Conservation (phyloP, 2,888 invertebrate species). For the Crioceris asparagi region DNA sequence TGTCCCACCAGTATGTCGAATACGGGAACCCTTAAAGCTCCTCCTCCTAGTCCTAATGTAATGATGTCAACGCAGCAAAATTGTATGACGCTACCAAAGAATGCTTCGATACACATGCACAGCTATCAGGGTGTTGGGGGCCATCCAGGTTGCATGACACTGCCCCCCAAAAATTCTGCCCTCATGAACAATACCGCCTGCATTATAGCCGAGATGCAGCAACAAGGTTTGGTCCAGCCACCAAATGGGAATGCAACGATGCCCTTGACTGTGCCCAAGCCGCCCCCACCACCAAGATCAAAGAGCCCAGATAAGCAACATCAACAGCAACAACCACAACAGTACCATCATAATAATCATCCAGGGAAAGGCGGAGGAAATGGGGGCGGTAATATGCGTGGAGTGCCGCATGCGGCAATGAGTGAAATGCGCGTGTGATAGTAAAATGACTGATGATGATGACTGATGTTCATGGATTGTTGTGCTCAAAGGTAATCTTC, state of each 20-base stretch:
- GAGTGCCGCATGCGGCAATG: slow-evolving; percentile 70
- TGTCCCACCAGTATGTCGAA: slow-evolving; percentile 41
- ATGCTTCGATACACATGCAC: slow-evolving; percentile 36
- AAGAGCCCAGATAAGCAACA: slow-evolving; percentile 49
- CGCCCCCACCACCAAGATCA: slow-evolving; percentile 45
- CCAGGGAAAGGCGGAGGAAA: slow-evolving; percentile 29
- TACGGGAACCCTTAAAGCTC: slow-evolving; percentile 48
- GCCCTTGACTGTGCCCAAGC: slow-evolving; percentile 45
- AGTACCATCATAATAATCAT: slow-evolving; percentile 35
- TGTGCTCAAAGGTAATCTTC: too few relatives aligned
- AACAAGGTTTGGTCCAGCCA: slow-evolving; percentile 48
- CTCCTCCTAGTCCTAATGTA: slow-evolving; percentile 49
- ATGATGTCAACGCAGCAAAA: slow-evolving; percentile 37
- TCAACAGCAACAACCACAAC: slow-evolving; percentile 31
- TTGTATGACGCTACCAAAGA: slow-evolving; percentile 43
- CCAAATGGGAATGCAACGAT: slow-evolving; percentile 49
- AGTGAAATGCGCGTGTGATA: slow-evolving; percentile 88
- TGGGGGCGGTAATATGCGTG: slow-evolving; percentile 40
- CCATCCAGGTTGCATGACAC: slow-evolving; percentile 39
- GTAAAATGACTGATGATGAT: slow-evolving; percentile 12
- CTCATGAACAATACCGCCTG: slow-evolving; percentile 41
- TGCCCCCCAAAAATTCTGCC: slow-evolving; percentile 51
- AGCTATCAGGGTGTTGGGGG: slow-evolving; percentile 34
- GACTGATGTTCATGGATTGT: too few relatives aligned
- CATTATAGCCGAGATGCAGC: slow-evolving; percentile 46